These are phyloP conservation scores for Talpa occidentalis DNA, from an alignment of 2,113 vertebrate genomes.

Conservation along the genomic window DNA sequence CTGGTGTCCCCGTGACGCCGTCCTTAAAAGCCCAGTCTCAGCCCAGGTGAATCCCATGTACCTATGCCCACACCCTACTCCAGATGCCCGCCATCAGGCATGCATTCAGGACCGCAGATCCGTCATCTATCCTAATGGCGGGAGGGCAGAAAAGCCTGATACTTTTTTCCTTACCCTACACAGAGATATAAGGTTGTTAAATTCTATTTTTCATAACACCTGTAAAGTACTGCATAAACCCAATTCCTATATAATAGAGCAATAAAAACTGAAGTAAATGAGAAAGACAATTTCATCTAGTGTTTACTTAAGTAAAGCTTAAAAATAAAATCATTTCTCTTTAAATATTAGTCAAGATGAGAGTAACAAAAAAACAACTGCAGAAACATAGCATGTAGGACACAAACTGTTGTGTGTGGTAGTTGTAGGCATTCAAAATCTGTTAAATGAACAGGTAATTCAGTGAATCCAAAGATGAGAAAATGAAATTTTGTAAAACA, in stretches of 20 bases:
- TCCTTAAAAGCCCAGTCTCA: no score
- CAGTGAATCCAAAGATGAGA: not conserved
- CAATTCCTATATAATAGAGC: not conserved
- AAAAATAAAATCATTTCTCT: not conserved
- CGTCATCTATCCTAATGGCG: no score
- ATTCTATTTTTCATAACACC: not conserved
- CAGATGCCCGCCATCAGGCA: no score
- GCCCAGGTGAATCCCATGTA: no score
- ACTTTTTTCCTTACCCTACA: no score
- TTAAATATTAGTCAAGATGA: slow-evolving; percentile 15
- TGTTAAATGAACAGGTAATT: not conserved
- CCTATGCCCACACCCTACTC: no score
- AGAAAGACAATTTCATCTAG: not conserved
- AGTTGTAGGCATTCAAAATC: not conserved
- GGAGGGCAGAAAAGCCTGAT: no score
- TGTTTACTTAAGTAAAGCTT: not conserved
- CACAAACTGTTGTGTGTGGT: not conserved
- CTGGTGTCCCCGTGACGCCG: no score
- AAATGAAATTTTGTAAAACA: not conserved
- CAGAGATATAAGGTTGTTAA: not conserved
- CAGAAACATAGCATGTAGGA: not conserved
- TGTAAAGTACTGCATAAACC: not conserved
- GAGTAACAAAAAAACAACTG: not conserved
- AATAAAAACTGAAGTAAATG: not conserved
- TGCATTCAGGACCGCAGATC: no score